These are phyloP conservation scores for Salvelinus alpinus DNA, from an alignment of 2,113 vertebrate species.

Conservation along the genomic window DNA sequence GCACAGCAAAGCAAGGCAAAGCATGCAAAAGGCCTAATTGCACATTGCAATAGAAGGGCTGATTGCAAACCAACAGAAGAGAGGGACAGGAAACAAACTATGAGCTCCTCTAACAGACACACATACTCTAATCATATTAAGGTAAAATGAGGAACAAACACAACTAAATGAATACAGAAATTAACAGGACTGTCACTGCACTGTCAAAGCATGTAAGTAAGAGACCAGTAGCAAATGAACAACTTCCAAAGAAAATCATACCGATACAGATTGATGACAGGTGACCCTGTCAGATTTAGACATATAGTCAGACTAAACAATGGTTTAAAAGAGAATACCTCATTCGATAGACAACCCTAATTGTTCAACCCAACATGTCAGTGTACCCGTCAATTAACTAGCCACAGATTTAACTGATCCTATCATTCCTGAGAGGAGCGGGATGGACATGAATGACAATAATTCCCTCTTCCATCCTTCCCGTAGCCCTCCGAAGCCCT, in stretches of 20 bases:
- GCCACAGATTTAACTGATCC: constrained; percentile 32
- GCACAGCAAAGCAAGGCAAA: constrained; percentile 45
- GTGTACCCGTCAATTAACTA: constrained; percentile 23
- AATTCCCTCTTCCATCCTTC: constrained; percentile 39
- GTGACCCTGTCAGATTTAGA: constrained; percentile 28
- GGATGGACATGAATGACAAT: constrained; percentile 35
- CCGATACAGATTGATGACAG: constrained; percentile 66
- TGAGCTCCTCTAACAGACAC: too few species aligned
- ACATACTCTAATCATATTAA: constrained; percentile 65
- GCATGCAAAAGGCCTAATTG: constrained; percentile 35
- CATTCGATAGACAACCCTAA: constrained; percentile 17
- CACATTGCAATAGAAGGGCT: constrained; percentile 28
- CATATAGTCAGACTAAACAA: too few species aligned
- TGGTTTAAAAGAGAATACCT: too few species aligned
- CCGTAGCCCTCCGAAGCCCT: constrained; percentile 20
- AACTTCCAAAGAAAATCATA: constrained; percentile 63
- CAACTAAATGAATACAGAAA: constrained; percentile 58
- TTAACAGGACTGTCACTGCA: constrained; percentile 53
- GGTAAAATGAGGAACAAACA: constrained; percentile 64
- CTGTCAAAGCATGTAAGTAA: constrained; percentile 32
- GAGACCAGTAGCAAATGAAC: constrained; percentile 63
- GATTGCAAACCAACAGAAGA: constrained; percentile 45
- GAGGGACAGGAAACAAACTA: not conserved
- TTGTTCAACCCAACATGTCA: constrained; percentile 19
- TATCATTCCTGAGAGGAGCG: constrained; percentile 40